Percentiles rank a stretch among this genome's conserved stretches.
phyloP scores from a whole-genome alignment of 2,113 vertebrate species.

The Gavialis gangeticus region DNA sequence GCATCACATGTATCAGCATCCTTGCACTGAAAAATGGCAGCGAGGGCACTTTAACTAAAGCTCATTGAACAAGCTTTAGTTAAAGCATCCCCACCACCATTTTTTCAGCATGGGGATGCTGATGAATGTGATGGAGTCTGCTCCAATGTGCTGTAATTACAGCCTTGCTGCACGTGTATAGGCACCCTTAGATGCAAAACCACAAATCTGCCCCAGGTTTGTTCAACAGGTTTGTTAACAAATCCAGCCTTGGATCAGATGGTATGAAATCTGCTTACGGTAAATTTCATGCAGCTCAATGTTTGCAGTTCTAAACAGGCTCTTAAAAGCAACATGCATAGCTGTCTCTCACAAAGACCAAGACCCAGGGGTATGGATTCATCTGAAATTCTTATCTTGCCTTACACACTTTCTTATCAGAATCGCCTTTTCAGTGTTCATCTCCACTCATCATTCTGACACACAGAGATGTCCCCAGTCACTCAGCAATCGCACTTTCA shows the following conservation, averaged over 20 bases:
- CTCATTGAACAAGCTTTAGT: too few relatives aligned
- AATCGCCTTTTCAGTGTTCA: not conserved
- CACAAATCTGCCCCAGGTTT: not conserved
- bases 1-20: too few relatives aligned
- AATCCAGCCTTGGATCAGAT: not conserved
- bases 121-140: too few relatives aligned
- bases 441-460: constrained; percentile 23
- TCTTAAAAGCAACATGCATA: not conserved
- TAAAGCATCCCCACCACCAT: too few relatives aligned
- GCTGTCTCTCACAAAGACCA: not conserved
- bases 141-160: too few relatives aligned
- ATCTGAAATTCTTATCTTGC: not conserved
- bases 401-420: not conserved
- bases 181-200: not conserved
- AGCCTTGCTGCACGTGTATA: too few relatives aligned
- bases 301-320: not conserved
- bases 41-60: too few relatives aligned
- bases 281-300: not conserved
- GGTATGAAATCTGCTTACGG: not conserved
- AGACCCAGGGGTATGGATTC: not conserved
- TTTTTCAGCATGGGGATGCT: too few relatives aligned
- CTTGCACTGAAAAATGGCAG: too few relatives aligned
- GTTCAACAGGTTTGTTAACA: not conserved
- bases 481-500: not conserved
- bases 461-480: not conserved